Base-by-base conservation (phyloP, 2,888 invertebrate species). In the Pherbina coryleti region DNA sequence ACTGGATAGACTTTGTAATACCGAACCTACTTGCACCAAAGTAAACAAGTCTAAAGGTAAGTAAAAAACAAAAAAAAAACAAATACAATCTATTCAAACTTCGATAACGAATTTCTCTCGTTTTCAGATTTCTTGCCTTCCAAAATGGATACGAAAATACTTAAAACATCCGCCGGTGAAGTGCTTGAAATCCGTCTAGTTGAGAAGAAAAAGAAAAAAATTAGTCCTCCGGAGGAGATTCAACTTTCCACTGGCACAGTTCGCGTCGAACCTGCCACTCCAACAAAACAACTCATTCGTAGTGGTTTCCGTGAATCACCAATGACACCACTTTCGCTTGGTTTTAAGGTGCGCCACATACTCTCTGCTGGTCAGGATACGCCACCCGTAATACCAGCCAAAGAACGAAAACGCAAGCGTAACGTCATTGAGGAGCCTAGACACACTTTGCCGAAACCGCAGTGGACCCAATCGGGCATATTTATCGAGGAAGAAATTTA, bases 181-280 rank as follows among this genome's bases (percentile, higher is more conserved):
- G 82, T 85, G 0, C 75, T 82, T 0, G 84, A 80, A 28, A 69
- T 78, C 9, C 79, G 79, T 0, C 57, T 79, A 5, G 67, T 79
- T 22, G 81, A 81, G 9, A 51, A 79, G 37, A 80, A 79, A 44
- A 82, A 74, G 34, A 79, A 75, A 60, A 79, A 53, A 11, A 9
- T 19, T n/a, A 70, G 71, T 49, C 75, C 82, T 44, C 82, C 81
- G 14, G 74, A 80, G 8, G 74, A 80, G 9, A 75, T 87, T 22
- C 81, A 84, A 31, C 82, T 85, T 34, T 76, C 84, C 3, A 84
- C 86, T 11, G 88, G 89, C n/a, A 82, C 82, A n/a, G 83, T 89
- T 3, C 79, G 82, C 25, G 87, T 88, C 5, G 88, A 88, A 80
- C 86, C 86, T 3, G 49, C 82, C 5, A 86, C 88, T 0, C 89